A percentile compares a stretch with the other conserved stretches of the same genome.
phyloP scores from a whole-genome alignment of 2,113 vertebrate genomes.

The Sorex fumeus region DNA sequence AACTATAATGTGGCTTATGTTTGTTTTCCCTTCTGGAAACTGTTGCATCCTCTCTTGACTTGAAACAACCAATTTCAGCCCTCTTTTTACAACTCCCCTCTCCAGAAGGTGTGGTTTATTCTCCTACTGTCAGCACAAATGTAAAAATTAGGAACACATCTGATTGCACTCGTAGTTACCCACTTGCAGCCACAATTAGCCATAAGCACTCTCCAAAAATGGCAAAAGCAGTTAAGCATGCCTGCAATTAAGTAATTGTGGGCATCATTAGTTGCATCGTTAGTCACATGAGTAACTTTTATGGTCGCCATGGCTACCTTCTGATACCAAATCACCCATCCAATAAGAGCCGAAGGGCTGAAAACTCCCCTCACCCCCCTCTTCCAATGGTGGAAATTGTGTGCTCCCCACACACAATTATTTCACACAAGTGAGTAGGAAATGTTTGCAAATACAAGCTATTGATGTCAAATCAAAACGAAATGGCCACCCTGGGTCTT shows the following conservation, averaged over 20 bases:
- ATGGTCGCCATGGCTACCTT: conserved; percentile 80
- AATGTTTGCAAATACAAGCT: conserved; percentile 70
- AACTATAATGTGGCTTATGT: conserved; percentile 3
- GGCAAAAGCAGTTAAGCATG: conserved; percentile 78
- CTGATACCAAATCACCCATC: conserved; percentile 74
- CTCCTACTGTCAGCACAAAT: conserved; percentile 74
- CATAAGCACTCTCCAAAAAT: conserved; percentile 76
- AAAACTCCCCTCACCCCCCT: conserved; percentile 20
- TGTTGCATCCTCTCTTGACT: neutral
- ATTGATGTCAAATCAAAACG: conserved; percentile 65
- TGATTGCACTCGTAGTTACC: conserved; percentile 80
- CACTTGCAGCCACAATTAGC: conserved; percentile 78
- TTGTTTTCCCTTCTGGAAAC: conserved; percentile 41
- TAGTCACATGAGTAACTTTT: conserved; percentile 80
- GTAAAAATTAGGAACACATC: conserved; percentile 77
- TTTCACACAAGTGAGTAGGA: conserved; percentile 53
- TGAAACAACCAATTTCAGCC: conserved; percentile 65
- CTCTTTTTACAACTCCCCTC: conserved; percentile 35
- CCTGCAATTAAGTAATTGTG: conserved; percentile 81
- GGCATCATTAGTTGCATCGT: conserved; percentile 80
- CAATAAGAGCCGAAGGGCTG: conserved; percentile 53
- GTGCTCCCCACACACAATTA: conserved; percentile 15
- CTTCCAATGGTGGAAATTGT: conserved; percentile 66
- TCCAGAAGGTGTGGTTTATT: conserved; percentile 46
- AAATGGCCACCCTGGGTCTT: conserved; percentile 51